Conservation (phyloP, 1,140 invertebrate genomes). For the Leptopilina clavipes region DNA sequence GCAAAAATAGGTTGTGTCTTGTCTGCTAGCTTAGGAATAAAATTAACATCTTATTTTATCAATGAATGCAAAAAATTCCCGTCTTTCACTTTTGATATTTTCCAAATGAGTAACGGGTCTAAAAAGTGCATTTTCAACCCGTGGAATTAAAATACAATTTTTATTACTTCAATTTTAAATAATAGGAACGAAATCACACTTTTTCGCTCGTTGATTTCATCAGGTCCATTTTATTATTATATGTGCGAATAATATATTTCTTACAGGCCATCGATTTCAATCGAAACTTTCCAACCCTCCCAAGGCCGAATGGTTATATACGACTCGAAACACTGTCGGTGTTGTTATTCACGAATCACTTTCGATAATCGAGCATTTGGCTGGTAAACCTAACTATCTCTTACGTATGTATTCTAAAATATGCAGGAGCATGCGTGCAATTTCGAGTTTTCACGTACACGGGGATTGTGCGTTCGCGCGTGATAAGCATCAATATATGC, state of each 20-base stretch:
- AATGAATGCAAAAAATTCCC: no score
- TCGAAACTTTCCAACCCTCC: constrained; percentile 11
- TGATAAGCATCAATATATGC: not conserved
- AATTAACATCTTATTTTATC: no score
- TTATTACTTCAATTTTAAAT: no score
- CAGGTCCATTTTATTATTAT: not conserved
- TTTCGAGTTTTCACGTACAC: constrained; percentile 24
- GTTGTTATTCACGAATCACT: constrained; percentile 32
- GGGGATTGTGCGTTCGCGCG: constrained; percentile 22
- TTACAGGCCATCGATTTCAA: constrained; percentile 20
- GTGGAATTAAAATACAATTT: no score
- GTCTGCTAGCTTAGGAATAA: no score
- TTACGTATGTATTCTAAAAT: constrained; percentile 27
- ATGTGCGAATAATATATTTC: constrained; percentile 4
- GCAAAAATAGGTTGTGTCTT: no score
- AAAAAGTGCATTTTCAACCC: no score
- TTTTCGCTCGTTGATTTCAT: not conserved
- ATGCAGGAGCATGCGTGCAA: constrained; percentile 32
- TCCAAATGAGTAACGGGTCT: no score
- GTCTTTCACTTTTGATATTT: no score
- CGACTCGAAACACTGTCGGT: constrained; percentile 15
- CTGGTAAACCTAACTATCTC: constrained; percentile 17
- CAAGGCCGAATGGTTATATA: constrained; percentile 28
- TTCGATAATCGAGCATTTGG: constrained; percentile 32
- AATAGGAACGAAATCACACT: no score